phyloP scores from a whole-genome alignment of 2,113 vertebrate genomes.

The Diglossa brunneiventris region DNA sequence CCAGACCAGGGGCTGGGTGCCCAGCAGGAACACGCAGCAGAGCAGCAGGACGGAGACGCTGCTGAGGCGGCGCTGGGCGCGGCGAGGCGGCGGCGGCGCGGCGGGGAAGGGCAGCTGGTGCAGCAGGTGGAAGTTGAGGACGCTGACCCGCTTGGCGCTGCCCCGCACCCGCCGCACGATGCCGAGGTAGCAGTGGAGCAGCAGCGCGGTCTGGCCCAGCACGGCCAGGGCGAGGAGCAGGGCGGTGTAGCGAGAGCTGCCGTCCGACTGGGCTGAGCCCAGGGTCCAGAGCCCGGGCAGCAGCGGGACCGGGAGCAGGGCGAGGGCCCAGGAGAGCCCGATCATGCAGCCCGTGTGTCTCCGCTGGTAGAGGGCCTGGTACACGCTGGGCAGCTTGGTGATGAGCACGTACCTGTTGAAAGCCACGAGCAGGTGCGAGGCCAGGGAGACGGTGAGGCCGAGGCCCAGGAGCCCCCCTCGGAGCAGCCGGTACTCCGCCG shows the following conservation, averaged over 20 bases:
- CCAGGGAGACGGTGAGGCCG: constrained; percentile 82
- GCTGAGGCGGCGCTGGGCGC: constrained; percentile 80
- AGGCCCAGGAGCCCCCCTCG: constrained; percentile 80
- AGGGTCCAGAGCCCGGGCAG: constrained; percentile 74
- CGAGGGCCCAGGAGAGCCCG: constrained; percentile 79
- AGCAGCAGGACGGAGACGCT: constrained; percentile 83
- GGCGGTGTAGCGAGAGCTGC: constrained; percentile 70
- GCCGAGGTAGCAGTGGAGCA: constrained; percentile 84
- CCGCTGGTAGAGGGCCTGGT: constrained; percentile 84
- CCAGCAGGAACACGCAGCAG: constrained; percentile 81
- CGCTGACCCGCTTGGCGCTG: constrained; percentile 85
- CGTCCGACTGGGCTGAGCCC: constrained; percentile 20
- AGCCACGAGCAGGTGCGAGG: constrained; percentile 87
- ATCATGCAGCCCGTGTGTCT: constrained; percentile 83
- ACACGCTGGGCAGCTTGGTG: constrained; percentile 83
- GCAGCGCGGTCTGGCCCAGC: constrained; percentile 79
- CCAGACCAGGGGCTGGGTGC: constrained; percentile 84
- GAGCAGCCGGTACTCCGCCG: constrained; percentile 72
- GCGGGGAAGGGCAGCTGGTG: constrained; percentile 83
- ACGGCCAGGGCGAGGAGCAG: constrained; percentile 78
- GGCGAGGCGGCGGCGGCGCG: constrained; percentile 66
- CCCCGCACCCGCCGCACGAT: constrained; percentile 85
- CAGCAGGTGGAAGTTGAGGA: constrained; percentile 86
- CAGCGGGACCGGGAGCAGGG: constrained; percentile 74
- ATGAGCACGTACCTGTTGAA: constrained; percentile 87